Evolutionary conservation across 2,113 vertebrate species (phyloP).

Genomic region (Crotalus helleri): DNA sequence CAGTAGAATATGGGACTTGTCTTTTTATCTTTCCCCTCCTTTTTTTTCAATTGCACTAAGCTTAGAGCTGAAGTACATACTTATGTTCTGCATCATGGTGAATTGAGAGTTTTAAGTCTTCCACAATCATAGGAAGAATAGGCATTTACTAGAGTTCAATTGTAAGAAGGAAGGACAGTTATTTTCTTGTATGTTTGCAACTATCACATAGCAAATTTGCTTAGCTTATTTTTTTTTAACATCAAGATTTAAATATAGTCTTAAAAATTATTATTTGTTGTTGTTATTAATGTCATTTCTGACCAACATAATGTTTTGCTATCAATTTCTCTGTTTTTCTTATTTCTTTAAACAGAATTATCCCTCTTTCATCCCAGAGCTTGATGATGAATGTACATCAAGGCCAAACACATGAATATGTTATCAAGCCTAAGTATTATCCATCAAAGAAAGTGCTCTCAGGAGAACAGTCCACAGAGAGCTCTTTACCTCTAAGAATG

Average conservation of each 20-base stretch:
- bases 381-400: slow-evolving; percentile 79
- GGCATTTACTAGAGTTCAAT: background rate
- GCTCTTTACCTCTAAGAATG: slow-evolving; percentile 78
- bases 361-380: slow-evolving; percentile 75
- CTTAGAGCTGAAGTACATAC: background rate
- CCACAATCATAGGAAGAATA: background rate
- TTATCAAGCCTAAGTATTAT: slow-evolving; percentile 89
- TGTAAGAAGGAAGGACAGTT: background rate
- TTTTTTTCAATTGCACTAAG: background rate
- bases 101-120: background rate
- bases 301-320: slow-evolving; percentile 16
- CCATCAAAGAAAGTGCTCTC: slow-evolving; percentile 79
- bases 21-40: background rate
- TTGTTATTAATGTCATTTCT: background rate
- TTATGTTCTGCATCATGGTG: background rate
- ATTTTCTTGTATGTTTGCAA: background rate
- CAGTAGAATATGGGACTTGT: background rate
- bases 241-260: background rate
- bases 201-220: background rate
- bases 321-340: slow-evolving; percentile 7
- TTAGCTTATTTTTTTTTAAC: background rate
- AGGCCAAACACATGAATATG: slow-evolving; percentile 84
- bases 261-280: background rate
- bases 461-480: slow-evolving; percentile 76
- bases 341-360: slow-evolving; percentile 72